These are phyloP conservation scores for Malurus leucopterus DNA, from an alignment of 2,797 vertebrate genomes.

Conservation along the genomic window DNA sequence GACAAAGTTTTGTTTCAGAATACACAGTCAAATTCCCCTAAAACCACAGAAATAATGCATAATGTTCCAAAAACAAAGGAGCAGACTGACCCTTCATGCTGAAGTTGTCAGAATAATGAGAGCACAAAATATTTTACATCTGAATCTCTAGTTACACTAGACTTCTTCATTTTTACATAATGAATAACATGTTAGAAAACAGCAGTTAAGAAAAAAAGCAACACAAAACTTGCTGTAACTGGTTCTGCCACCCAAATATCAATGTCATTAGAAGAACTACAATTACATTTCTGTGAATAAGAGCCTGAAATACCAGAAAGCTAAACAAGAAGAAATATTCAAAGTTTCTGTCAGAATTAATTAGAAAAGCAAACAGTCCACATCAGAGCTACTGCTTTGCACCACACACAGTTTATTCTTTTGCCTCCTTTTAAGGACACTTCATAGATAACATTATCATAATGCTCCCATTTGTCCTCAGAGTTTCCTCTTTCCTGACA, in stretches of 20 bases:
- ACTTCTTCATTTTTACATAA: neutral
- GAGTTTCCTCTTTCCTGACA: conserved; percentile 4
- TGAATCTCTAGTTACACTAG: neutral
- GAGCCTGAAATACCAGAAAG: conserved; percentile 37
- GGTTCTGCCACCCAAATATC: conserved; percentile 5
- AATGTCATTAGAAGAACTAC: neutral
- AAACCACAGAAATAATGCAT: neutral
- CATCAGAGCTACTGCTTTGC: neutral
- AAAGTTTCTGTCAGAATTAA: conserved; percentile 3
- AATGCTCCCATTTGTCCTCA: neutral
- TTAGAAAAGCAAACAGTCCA: neutral
- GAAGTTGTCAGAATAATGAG: neutral
- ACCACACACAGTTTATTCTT: neutral
- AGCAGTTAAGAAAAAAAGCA: conserved; percentile 6
- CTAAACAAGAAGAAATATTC: neutral
- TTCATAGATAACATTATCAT: neutral
- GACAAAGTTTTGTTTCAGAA: neutral
- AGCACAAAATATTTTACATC: neutral
- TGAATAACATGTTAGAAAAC: neutral
- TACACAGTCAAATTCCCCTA: neutral
- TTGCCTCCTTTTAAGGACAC: neutral
- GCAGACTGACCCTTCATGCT: neutral
- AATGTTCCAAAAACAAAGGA: neutral
- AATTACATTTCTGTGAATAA: neutral
- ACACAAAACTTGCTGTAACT: neutral